Base-by-base conservation (phyloP, 2,888 invertebrate species). In the Lycia hirtaria region DNA sequence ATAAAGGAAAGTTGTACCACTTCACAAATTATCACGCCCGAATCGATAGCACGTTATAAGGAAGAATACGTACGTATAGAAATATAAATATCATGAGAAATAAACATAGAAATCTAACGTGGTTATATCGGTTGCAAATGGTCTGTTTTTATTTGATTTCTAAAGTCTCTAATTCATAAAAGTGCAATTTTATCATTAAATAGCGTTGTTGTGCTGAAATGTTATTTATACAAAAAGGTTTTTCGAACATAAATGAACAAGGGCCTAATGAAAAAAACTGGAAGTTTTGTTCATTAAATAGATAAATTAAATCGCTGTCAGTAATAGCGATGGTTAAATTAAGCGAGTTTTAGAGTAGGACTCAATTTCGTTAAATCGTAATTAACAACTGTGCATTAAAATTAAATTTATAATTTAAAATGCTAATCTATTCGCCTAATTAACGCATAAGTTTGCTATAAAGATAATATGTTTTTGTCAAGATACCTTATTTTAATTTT, bases 381-480 rank as follows among this genome's bases (percentile, higher is more conserved):
- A n/a, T 15, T 26, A 41, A 15, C 15, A 41, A 41, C 41, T 26
- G 41, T 41, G 41, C 41, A 41, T 15, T 26, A 41, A 26, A 26
- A 30, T 3, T 26, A 26, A 10, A 2, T 15, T 1, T 9, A 35
- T 17, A 15, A 15, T 24, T 26, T 41, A 15, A 15, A 24, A 15
- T 41, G 26, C 26, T 26, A 41, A 26, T 22, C 10, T 41, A 41
- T 40, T 38, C 10, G 10, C 10, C 9, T 41, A 41, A 41, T 20
- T 28, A 41, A 41, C 15, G 26, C 41, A 28, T 22, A 22, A 22
- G 41, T 26, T 28, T 9, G n/a, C 17, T 41, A 15, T 17, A 26
- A 41, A 41, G 26, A 28, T 28, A 28, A 41, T 26, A 10, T 2
- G 40, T 6, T 12, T n/a, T n/a, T n/a, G n/a, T n/a, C n/a, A n/a